Evolutionary conservation across 2,888 invertebrate species (phyloP).

Genomic region (Rotaria sp.): DNA sequence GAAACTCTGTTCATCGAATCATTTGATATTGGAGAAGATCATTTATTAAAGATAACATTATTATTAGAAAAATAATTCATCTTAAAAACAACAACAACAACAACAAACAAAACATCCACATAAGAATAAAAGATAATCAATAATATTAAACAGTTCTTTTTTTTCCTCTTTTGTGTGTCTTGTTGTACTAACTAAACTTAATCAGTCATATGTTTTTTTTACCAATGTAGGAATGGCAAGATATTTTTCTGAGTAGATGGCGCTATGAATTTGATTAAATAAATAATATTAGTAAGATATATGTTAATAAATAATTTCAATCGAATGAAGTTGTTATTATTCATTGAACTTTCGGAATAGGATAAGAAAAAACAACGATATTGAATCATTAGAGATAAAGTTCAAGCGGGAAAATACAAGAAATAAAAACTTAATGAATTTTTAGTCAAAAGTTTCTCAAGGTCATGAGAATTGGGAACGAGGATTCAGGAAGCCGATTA

Average conservation of each 20-base stretch:
- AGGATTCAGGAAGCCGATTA: too few species aligned
- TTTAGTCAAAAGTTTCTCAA: too few species aligned
- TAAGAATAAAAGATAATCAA: background rate
- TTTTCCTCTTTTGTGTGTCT: background rate
- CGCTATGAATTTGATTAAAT: background rate
- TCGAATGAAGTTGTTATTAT: too few species aligned
- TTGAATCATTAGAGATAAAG: too few species aligned
- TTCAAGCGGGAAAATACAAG: too few species aligned
- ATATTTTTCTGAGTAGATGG: background rate
- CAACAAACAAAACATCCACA: too few species aligned
- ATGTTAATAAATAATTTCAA: too few species aligned
- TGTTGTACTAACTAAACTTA: background rate
- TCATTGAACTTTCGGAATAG: too few species aligned
- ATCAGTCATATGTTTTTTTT: background rate
- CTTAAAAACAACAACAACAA: background rate
- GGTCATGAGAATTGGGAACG: too few species aligned
- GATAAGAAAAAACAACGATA: too few species aligned
- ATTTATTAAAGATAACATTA: background rate
- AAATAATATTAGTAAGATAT: too few species aligned
- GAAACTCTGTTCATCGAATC: slow-evolving; percentile 26
- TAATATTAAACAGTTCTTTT: background rate
- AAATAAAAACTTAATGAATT: too few species aligned
- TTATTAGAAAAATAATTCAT: background rate
- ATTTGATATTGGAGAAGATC: background rate
- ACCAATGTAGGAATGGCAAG: background rate